Conservation (phyloP, 2,797 vertebrate genomes). For the Poeciliopsis turneri region DNA sequence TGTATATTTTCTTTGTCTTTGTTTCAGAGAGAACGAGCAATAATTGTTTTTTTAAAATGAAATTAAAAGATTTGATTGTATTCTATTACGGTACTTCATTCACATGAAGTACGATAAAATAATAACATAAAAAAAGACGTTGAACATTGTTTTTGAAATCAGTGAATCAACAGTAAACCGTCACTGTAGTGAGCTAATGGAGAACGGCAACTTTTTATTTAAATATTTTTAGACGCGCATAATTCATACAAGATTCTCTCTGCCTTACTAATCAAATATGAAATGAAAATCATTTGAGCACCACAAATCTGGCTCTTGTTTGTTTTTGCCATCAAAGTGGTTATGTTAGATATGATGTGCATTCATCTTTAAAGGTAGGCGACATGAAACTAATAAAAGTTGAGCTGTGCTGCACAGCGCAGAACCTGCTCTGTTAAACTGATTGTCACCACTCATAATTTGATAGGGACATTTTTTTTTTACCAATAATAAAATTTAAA, state of each 20-base stretch:
- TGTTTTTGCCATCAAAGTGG: not conserved
- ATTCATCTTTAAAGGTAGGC: not conserved
- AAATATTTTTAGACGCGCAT: not conserved
- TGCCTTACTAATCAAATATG: not conserved
- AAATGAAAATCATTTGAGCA: not conserved
- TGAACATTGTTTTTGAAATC: not conserved
- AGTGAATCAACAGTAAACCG: not conserved
- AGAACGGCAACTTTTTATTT: not conserved
- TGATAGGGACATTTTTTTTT: not conserved
- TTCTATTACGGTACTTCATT: not conserved
- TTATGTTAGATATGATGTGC: not conserved
- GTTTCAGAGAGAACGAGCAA: not conserved
- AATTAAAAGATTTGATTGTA: not conserved
- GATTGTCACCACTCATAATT: not conserved
- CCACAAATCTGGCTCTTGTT: not conserved
- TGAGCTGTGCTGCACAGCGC: not conserved
- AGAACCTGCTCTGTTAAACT: not conserved
- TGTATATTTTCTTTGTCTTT: not conserved
- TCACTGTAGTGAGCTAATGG: not conserved
- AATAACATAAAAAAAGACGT: not conserved
- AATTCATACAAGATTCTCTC: not conserved
- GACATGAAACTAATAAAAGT: not conserved
- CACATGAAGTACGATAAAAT: not conserved
- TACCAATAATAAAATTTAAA: not conserved
- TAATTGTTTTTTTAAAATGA: not conserved